These are phyloP conservation scores for Troglohyphantes excavatus DNA, from an alignment of 2,888 invertebrate genomes.

Conservation along the genomic window DNA sequence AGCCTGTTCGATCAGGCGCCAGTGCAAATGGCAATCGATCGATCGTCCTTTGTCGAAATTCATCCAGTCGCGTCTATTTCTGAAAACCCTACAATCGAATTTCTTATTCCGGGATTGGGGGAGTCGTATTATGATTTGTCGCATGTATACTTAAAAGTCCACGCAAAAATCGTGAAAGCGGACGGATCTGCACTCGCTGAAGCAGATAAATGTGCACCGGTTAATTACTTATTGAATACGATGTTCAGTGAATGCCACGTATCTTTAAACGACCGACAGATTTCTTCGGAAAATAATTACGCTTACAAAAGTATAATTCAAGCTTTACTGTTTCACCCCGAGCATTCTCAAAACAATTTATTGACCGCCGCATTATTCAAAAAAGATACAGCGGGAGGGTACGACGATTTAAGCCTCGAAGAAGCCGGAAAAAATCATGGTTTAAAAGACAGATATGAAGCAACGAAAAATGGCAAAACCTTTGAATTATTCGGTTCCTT, in stretches of 20 bases:
- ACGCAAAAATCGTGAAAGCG: constrained; percentile 22
- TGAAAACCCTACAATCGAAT: constrained; percentile 28
- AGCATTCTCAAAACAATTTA: not conserved
- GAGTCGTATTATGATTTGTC: constrained; percentile 13
- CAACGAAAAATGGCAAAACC: not conserved
- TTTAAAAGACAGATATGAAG: not conserved
- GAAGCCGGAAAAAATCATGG: not conserved
- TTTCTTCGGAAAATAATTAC: constrained; percentile 35
- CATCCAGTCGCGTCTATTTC: constrained; percentile 45
- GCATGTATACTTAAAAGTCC: constrained; percentile 13
- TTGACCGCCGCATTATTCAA: not conserved
- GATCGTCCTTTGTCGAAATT: constrained; percentile 28
- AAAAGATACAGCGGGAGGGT: constrained; percentile 8
- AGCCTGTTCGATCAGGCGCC: constrained; percentile 1
- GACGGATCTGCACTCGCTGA: not conserved
- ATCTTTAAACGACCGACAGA: constrained; percentile 15
- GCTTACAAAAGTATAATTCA: constrained; percentile 39
- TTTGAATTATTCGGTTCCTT: constrained; percentile 17
- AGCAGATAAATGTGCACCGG: not conserved
- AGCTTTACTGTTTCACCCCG: constrained; percentile 21
- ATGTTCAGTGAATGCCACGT: constrained; percentile 49
- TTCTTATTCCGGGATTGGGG: constrained; percentile 23
- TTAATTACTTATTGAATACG: constrained; percentile 49
- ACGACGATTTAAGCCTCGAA: not conserved
- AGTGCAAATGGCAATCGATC: constrained; percentile 45